Conservation (phyloP, 2,888 invertebrate genomes). For the Pyrgus malvae region DNA sequence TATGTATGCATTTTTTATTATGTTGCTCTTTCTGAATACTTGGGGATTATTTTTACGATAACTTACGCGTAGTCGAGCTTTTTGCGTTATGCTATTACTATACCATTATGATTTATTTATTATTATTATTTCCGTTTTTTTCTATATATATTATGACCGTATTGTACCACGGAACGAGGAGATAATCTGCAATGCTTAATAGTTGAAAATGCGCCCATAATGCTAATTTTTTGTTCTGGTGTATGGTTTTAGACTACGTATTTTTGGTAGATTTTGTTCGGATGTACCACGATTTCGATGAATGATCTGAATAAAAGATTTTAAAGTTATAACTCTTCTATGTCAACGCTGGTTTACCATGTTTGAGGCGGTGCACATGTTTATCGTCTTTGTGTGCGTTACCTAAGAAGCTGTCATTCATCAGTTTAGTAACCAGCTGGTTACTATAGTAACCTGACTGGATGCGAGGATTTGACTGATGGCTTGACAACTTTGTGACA, state of each 20-base stretch:
- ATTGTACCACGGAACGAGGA: slow-evolving; percentile 44
- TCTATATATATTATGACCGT: slow-evolving; percentile 19
- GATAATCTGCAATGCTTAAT: slow-evolving; percentile 44
- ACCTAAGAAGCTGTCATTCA: too few relatives aligned
- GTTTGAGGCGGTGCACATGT: too few relatives aligned
- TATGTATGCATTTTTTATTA: slow-evolving; percentile 12
- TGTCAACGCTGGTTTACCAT: background rate
- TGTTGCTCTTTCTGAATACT: background rate
- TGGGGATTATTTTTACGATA: background rate
- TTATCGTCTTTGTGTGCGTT: too few relatives aligned
- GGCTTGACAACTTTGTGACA: too few relatives aligned
- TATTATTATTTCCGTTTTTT: slow-evolving; percentile 18
- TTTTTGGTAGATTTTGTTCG: slow-evolving; percentile 1
- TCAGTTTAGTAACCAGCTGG: too few relatives aligned
- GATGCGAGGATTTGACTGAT: too few relatives aligned
- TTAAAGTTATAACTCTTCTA: background rate
- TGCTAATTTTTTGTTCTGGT: slow-evolving; percentile 39
- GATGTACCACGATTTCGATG: background rate
- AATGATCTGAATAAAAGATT: background rate
- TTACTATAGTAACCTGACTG: too few relatives aligned
- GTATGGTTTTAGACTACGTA: slow-evolving; percentile 31
- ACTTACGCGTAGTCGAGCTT: slow-evolving; percentile 8
- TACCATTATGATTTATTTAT: slow-evolving; percentile 4
- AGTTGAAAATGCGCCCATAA: slow-evolving; percentile 35
- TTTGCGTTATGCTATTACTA: slow-evolving; percentile 6